These are phyloP conservation scores for Xanthia icteritia DNA, from an alignment of 2,888 invertebrate species.

Conservation along the genomic window DNA sequence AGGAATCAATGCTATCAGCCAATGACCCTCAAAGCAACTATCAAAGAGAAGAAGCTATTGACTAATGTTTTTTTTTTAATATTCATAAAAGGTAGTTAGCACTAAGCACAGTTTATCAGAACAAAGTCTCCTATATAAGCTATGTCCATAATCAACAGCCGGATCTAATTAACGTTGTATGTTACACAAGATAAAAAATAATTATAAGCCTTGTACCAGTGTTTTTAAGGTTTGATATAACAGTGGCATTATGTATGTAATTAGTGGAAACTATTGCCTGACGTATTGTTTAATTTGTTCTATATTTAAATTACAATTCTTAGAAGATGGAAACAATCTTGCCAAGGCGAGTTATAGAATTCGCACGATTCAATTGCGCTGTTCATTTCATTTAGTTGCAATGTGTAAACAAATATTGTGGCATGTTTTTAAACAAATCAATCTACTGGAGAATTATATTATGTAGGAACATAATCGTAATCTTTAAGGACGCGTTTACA, in stretches of 20 bases:
- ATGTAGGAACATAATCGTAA: neutral
- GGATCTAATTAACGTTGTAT: slow-evolving; percentile 6
- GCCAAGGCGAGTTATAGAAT: neutral
- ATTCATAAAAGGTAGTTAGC: slow-evolving; percentile 11
- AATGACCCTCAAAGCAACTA: neutral
- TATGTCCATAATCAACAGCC: slow-evolving; percentile 11
- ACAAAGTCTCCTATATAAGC: slow-evolving; percentile 38
- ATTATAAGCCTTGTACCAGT: neutral
- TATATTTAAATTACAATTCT: slow-evolving; percentile 35
- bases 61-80: neutral
- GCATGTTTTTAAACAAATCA: neutral
- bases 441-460: neutral
- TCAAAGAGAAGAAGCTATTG: neutral
- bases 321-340: neutral
- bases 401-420: neutral
- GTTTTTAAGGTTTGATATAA: slow-evolving; percentile 17
- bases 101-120: slow-evolving; percentile 34
- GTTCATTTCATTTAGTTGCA: neutral
- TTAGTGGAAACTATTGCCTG: slow-evolving; percentile 33
- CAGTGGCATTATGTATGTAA: slow-evolving; percentile 4
- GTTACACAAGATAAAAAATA: neutral
- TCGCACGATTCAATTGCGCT: neutral
- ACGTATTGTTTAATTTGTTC: slow-evolving; percentile 56
- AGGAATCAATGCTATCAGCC: neutral
- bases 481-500: too few relatives aligned